Evolutionary conservation across 2,888 invertebrate species (phyloP).

Genomic region (Ormyrus rosae): DNA sequence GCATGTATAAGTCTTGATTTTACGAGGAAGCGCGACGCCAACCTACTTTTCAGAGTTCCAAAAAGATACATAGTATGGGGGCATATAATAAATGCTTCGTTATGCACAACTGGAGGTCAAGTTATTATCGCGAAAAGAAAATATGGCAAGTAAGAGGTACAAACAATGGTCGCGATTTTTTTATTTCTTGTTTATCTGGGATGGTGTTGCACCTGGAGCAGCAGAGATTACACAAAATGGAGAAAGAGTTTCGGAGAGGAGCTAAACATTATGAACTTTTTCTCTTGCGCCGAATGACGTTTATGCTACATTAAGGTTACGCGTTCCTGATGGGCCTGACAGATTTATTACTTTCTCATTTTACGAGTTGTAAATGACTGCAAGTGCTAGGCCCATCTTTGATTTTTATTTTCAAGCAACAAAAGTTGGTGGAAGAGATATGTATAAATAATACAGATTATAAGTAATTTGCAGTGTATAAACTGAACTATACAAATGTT

Average conservation of each 20-base stretch:
- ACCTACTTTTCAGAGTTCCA: slow-evolving; percentile 22
- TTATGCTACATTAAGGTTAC: slow-evolving; percentile 15
- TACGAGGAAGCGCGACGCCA: slow-evolving; percentile 21
- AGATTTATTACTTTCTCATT: neutral
- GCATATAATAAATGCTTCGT: neutral
- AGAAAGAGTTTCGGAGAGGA: neutral
- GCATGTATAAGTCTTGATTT: neutral
- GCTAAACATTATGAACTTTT: neutral
- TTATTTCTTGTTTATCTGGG: neutral
- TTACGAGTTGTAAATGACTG: too few relatives aligned
- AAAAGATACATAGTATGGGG: neutral
- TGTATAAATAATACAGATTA: too few relatives aligned
- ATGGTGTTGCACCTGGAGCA: neutral
- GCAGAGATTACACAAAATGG: neutral
- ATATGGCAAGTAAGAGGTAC: too few relatives aligned
- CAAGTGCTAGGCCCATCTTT: too few relatives aligned
- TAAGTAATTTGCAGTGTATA: too few relatives aligned
- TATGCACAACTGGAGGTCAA: neutral
- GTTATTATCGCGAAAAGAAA: neutral
- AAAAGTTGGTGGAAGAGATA: too few relatives aligned
- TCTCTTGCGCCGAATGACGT: neutral
- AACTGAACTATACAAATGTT: too few relatives aligned
- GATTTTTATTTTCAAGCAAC: too few relatives aligned
- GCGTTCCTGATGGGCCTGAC: neutral
- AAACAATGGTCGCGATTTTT: too few relatives aligned